Conservation (phyloP, 2,113 vertebrate genomes). For the Clarias batrachus region DNA sequence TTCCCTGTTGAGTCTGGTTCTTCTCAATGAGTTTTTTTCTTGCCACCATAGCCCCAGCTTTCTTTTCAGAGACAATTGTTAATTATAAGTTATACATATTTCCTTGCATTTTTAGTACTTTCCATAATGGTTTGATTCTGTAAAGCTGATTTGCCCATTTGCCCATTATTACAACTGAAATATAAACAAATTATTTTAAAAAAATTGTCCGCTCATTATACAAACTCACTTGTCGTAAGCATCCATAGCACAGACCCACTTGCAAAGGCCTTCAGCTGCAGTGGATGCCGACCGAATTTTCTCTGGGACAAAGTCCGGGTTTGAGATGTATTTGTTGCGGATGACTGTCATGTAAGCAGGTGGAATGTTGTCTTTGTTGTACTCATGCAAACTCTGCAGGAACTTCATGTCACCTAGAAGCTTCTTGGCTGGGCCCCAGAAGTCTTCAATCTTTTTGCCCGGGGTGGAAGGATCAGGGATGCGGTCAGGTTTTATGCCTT, state of each 20-base stretch:
- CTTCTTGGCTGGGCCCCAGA: slow-evolving; percentile 89
- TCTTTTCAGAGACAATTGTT: too few species aligned
- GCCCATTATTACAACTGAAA: too few species aligned
- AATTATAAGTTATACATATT: too few species aligned
- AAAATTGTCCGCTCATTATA: background rate
- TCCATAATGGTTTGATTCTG: too few species aligned
- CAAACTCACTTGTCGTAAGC: slow-evolving; percentile 81
- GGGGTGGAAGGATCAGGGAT: slow-evolving; percentile 82
- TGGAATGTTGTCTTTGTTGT: slow-evolving; percentile 89
- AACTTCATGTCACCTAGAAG: slow-evolving; percentile 86
- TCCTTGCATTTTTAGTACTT: too few species aligned
- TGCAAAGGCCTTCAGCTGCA: slow-evolving; percentile 87
- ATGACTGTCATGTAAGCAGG: slow-evolving; percentile 77
- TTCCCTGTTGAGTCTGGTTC: too few species aligned
- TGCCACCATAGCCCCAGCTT: too few species aligned
- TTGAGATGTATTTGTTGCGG: slow-evolving; percentile 85
- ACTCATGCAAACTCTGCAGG: slow-evolving; percentile 87
- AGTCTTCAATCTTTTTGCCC: slow-evolving; percentile 87
- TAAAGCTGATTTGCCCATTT: too few species aligned
- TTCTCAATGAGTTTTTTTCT: too few species aligned
- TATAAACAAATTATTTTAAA: slow-evolving; percentile 64
- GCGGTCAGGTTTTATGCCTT: slow-evolving; percentile 86
- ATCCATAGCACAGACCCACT: slow-evolving; percentile 88
- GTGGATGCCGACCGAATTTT: slow-evolving; percentile 87
- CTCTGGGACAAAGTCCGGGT: slow-evolving; percentile 88